These are phyloP conservation scores for Danio tinwini DNA, from an alignment of 2,797 vertebrate genomes.

Conservation along the genomic window DNA sequence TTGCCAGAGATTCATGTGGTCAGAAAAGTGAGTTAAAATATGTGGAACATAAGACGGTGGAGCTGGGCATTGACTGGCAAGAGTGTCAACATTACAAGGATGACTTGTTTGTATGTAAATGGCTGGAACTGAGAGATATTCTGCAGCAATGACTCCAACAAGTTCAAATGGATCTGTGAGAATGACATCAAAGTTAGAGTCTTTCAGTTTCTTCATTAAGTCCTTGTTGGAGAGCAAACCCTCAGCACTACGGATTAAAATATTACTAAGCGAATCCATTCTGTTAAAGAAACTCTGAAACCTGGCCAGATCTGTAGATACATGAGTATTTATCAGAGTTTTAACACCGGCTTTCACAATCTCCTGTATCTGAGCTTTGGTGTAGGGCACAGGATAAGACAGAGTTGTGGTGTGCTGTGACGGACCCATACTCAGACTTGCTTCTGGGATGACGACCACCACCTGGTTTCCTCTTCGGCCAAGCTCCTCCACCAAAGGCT, in stretches of 20 bases:
- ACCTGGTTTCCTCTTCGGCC: conserved; percentile 70
- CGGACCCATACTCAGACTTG: conserved; percentile 49
- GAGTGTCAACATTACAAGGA: conserved; percentile 59
- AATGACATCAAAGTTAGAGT: conserved; percentile 63
- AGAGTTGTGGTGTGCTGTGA: conserved; percentile 66
- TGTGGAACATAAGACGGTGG: conserved; percentile 69
- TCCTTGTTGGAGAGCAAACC: conserved; percentile 60
- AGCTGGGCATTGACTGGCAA: conserved; percentile 63
- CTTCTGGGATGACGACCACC: conserved; percentile 65
- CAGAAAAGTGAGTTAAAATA: conserved; percentile 63
- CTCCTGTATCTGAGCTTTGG: conserved; percentile 41
- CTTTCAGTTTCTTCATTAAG: conserved; percentile 52
- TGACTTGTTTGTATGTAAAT: conserved; percentile 64
- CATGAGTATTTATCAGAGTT: neutral
- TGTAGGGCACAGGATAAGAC: conserved; percentile 52
- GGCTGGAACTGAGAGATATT: conserved; percentile 69
- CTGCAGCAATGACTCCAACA: conserved; percentile 66
- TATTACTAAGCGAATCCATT: neutral
- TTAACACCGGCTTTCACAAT: accelerated
- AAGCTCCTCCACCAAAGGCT: conserved; percentile 57
- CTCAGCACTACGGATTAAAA: conserved; percentile 28
- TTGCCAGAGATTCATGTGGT: conserved; percentile 66
- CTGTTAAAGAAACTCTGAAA: neutral
- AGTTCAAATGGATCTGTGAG: conserved; percentile 69
- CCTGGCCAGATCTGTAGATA: conserved; percentile 27